A percentile compares a stretch with the other conserved stretches of the same genome.
Evolutionary conservation across 2,888 invertebrate species (phyloP).

Genomic region (Melieria picta): DNA sequence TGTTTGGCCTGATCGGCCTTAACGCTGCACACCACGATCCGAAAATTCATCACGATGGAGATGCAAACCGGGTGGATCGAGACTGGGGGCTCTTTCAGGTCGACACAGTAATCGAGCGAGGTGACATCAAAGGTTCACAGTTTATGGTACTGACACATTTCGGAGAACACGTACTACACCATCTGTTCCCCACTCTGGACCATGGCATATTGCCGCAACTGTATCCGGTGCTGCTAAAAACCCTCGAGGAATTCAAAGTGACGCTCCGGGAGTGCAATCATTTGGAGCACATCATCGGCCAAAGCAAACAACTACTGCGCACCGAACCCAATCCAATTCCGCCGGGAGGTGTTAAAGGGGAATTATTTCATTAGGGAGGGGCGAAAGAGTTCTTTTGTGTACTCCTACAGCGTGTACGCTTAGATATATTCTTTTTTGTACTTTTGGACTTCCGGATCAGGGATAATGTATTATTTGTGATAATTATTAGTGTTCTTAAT

Average conservation of each 20-base stretch:
- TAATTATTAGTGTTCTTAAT: too few species aligned
- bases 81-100: constrained; percentile 84
- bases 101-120: constrained; percentile 77
- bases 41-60: constrained; percentile 80
- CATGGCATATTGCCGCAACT: constrained; percentile 76
- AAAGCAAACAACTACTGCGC: constrained; percentile 71
- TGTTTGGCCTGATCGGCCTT: constrained; percentile 73
- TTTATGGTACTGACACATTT: constrained; percentile 77
- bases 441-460: too few species aligned
- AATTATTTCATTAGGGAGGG: too few species aligned
- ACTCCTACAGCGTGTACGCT: too few species aligned
- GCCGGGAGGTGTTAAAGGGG: constrained; percentile 37
- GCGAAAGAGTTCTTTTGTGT: too few species aligned
- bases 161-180: constrained; percentile 82
- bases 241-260: constrained; percentile 55
- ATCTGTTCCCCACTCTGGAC: constrained; percentile 82
- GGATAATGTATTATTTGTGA: too few species aligned
- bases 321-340: constrained; percentile 61
- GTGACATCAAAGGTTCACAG: constrained; percentile 73
- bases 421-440: too few species aligned
- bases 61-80: constrained; percentile 66
- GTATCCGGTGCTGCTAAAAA: constrained; percentile 68
- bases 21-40: constrained; percentile 84
- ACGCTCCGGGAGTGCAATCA: constrained; percentile 66
- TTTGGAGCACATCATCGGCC: constrained; percentile 73